Evolutionary conservation across 92 coral and sea anemone species (phyloP).

Genomic region (Micromussa lordhowensis): DNA sequence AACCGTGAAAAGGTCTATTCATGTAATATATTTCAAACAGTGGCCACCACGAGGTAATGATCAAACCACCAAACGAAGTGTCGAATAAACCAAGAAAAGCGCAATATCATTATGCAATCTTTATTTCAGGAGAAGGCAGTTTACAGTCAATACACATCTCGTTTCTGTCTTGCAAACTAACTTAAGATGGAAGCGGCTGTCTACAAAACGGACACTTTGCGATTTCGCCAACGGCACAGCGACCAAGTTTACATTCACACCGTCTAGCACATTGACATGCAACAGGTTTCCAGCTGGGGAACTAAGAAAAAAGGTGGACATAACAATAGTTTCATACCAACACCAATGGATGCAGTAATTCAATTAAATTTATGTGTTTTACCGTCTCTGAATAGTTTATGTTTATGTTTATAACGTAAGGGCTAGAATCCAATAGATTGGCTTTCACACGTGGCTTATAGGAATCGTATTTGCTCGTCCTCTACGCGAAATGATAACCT

Average conservation of each 20-base stretch:
- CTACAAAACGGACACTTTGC: conserved; percentile 13
- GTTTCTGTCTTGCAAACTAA: no score
- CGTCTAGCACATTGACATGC: conserved; percentile 45
- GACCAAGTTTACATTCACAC: conserved; percentile 45
- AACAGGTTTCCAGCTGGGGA: conserved; percentile 40
- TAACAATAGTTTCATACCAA: conserved; percentile 8
- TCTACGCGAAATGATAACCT: no score
- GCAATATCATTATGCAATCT: conserved; percentile 16
- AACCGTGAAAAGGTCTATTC: no score
- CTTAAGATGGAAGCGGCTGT: conserved; percentile 28
- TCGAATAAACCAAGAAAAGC: background rate
- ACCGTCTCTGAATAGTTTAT: conserved; percentile 19
- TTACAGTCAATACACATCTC: conserved; percentile 22
- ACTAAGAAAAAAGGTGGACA: conserved; percentile 27
- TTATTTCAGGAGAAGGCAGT: conserved; percentile 16
- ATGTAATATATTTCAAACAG: no score
- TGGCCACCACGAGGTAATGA: no score
- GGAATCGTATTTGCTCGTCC: background rate
- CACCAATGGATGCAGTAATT: background rate
- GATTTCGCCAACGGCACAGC: conserved; percentile 29
- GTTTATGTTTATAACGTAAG: background rate
- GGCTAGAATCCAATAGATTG: background rate
- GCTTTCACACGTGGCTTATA: background rate
- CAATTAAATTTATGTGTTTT: conserved; percentile 14
- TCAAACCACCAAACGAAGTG: no score